Evolutionary conservation across 2,888 invertebrate genomes (phyloP).

Genomic region (Apamea epomidion): DNA sequence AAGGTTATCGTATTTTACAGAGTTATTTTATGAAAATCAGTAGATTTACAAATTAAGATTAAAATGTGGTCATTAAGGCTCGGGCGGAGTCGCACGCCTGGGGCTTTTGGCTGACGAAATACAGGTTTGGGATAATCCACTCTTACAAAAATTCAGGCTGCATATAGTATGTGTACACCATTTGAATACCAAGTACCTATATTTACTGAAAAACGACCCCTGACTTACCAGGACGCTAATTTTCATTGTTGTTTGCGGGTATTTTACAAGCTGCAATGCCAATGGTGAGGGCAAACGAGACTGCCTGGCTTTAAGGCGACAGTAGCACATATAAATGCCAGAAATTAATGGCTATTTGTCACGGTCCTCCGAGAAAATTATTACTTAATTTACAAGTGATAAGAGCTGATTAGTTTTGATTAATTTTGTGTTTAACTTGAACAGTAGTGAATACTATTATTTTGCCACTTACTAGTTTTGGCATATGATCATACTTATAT

Average conservation of each 20-base stretch:
- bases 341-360: conserved; percentile 43
- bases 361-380: conserved; percentile 46
- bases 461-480: neutral
- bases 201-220: neutral
- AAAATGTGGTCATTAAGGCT: neutral
- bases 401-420: conserved; percentile 38
- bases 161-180: neutral
- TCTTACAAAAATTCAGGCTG: neutral
- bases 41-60: neutral
- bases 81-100: no score
- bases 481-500: neutral
- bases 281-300: conserved; percentile 28
- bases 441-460: conserved; percentile 10
- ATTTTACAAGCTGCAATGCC: conserved; percentile 36
- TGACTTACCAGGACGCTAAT: conserved; percentile 38
- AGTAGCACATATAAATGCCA: conserved; percentile 34
- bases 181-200: neutral
- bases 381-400: conserved; percentile 40
- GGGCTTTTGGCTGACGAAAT: neutral
- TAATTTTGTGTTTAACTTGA: conserved; percentile 45
- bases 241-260: conserved; percentile 31
- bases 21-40: no score
- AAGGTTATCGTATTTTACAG: neutral
- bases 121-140: neutral
- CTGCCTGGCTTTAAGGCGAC: conserved; percentile 28